These are phyloP conservation scores for Sprattus sprattus DNA, from an alignment of 2,113 vertebrate genomes.

Conservation along the genomic window DNA sequence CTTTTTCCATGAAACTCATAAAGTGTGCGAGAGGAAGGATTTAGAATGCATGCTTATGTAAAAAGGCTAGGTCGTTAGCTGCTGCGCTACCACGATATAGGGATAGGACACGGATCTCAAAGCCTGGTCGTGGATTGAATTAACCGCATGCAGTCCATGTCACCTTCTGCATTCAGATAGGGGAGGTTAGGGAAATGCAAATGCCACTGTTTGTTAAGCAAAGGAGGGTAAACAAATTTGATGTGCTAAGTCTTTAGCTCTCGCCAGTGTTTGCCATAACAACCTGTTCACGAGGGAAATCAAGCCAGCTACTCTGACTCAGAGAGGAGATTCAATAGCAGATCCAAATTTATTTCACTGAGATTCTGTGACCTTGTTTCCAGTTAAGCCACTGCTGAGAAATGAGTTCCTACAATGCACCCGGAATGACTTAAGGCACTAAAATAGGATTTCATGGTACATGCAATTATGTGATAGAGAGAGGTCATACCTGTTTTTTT, in stretches of 20 bases:
- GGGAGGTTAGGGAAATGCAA: slow-evolving; percentile 4
- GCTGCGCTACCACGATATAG: neutral
- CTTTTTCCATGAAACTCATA: neutral
- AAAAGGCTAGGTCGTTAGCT: slow-evolving; percentile 7
- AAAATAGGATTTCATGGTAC: neutral
- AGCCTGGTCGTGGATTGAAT: neutral
- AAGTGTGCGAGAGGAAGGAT: slow-evolving; percentile 10
- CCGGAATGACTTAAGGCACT: neutral
- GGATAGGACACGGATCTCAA: slow-evolving; percentile 13
- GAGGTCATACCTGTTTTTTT: slow-evolving; percentile 14
- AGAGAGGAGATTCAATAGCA: slow-evolving; percentile 13
- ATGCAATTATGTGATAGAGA: neutral
- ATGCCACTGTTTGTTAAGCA: slow-evolving; percentile 18
- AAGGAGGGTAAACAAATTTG: slow-evolving; percentile 11
- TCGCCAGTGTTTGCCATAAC: slow-evolving; percentile 4
- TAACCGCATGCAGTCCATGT: neutral
- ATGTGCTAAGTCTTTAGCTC: slow-evolving; percentile 11
- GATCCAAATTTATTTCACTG: slow-evolving; percentile 15
- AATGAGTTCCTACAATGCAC: neutral
- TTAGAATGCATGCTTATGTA: slow-evolving; percentile 13
- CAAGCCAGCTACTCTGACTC: neutral
- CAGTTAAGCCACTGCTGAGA: slow-evolving; percentile 8
- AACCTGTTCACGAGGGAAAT: slow-evolving; percentile 15
- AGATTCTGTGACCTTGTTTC: slow-evolving; percentile 15
- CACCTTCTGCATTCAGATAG: neutral